phyloP scores from a whole-genome alignment of 1,140 invertebrate species.

The Spodoptera litura region DNA sequence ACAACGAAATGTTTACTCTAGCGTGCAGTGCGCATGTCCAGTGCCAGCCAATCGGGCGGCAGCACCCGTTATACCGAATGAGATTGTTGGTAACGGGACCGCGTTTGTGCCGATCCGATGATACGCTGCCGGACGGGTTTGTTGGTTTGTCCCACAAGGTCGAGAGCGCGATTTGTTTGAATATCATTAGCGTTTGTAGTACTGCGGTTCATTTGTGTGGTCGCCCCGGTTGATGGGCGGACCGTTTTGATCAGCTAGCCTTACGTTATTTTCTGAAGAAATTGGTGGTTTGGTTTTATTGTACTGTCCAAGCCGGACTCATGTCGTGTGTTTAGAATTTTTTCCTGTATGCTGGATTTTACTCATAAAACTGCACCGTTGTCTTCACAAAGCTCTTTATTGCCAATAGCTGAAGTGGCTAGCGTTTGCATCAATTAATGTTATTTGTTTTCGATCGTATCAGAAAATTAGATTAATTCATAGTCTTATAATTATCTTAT shows the following conservation, averaged over 20 bases:
- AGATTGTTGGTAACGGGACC: slow-evolving; percentile 40
- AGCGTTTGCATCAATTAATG: neutral
- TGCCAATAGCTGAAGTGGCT: too few relatives aligned
- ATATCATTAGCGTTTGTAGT: slow-evolving; percentile 23
- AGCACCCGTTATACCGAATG: slow-evolving; percentile 40
- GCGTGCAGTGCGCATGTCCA: slow-evolving; percentile 23
- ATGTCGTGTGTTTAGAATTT: too few relatives aligned
- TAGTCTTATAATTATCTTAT: slow-evolving; percentile 15
- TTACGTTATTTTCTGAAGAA: too few relatives aligned
- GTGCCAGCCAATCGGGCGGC: slow-evolving; percentile 37
- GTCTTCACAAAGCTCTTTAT: too few relatives aligned
- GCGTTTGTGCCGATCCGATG: slow-evolving; percentile 34
- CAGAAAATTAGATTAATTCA: slow-evolving; percentile 1
- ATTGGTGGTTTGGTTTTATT: too few relatives aligned
- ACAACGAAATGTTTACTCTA: slow-evolving; percentile 35
- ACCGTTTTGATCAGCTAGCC: neutral
- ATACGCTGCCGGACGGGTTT: slow-evolving; percentile 31
- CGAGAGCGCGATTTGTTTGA: slow-evolving; percentile 40
- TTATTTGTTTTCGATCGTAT: too few relatives aligned
- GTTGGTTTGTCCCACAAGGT: slow-evolving; percentile 29
- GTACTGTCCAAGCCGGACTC: too few relatives aligned
- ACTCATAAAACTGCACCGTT: too few relatives aligned
- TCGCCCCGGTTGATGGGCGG: neutral
- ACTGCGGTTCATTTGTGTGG: slow-evolving; percentile 10
- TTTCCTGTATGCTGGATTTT: too few relatives aligned